Conservation (phyloP, 2,797 vertebrate species). For the Liasis olivaceus region DNA sequence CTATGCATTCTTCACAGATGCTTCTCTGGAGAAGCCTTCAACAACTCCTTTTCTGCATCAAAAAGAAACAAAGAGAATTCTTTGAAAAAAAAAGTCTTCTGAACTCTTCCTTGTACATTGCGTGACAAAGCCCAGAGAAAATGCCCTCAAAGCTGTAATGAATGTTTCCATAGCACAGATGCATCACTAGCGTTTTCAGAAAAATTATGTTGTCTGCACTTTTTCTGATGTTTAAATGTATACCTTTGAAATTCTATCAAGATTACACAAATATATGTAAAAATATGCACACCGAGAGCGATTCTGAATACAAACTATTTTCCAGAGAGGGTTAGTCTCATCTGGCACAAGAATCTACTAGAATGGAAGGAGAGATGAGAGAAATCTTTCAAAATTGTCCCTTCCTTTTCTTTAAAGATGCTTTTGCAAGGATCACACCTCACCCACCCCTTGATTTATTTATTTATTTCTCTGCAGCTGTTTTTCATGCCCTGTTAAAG, state of each 20-base stretch:
- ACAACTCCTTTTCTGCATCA: constrained; percentile 37
- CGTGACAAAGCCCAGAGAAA: constrained; percentile 53
- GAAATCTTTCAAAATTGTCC: background rate
- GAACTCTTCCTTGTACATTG: constrained; percentile 43
- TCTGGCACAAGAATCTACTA: background rate
- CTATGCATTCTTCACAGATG: constrained; percentile 39
- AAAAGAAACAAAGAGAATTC: constrained; percentile 30
- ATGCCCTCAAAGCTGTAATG: constrained; percentile 45
- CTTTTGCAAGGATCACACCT: background rate
- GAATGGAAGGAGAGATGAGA: background rate
- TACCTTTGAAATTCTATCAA: constrained; percentile 28
- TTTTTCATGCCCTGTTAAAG: background rate
- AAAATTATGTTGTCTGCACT: constrained; percentile 84
- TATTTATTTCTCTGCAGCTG: background rate
- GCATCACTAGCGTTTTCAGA: constrained; percentile 80
- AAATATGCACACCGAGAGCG: constrained; percentile 16
- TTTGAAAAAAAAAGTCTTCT: constrained; percentile 44
- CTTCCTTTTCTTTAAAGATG: background rate
- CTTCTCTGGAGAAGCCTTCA: constrained; percentile 45
- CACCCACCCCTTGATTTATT: background rate
- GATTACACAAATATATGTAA: constrained; percentile 24
- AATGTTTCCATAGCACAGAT: constrained; percentile 68
- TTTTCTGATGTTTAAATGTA: constrained; percentile 77
- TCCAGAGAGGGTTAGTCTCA: background rate
- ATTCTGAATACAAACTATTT: constrained; percentile 26